A percentile compares a stretch with the other conserved stretches of the same genome.
These are phyloP conservation scores for Hylia prasina DNA, from an alignment of 2,113 vertebrate genomes.

Conservation along the genomic window DNA sequence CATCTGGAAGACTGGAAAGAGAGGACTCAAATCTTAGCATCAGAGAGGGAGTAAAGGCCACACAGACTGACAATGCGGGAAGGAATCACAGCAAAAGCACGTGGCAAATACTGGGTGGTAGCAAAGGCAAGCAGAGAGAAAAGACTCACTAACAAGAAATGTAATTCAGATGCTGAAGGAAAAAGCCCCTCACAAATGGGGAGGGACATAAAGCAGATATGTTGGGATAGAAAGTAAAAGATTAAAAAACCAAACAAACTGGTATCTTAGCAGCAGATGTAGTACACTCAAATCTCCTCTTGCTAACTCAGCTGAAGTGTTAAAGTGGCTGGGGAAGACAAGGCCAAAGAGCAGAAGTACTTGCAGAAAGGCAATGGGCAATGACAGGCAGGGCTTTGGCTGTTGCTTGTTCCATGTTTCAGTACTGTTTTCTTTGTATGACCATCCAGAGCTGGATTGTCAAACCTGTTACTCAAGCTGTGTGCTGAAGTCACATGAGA, in stretches of 20 bases:
- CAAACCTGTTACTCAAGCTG: background rate
- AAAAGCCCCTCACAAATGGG: background rate
- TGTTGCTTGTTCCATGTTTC: rapidly evolving
- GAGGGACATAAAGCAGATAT: background rate
- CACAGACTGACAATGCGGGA: background rate
- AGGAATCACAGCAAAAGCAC: background rate
- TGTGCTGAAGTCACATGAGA: background rate
- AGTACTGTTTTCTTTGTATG: background rate
- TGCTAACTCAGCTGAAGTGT: background rate
- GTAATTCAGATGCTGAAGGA: background rate
- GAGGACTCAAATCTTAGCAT: background rate
- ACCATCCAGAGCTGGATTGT: background rate
- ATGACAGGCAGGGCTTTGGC: background rate
- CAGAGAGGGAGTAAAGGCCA: background rate
- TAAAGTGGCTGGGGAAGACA: background rate
- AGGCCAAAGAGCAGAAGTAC: background rate
- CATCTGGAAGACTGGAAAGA: background rate
- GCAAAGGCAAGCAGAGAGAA: background rate
- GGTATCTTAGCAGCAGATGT: background rate
- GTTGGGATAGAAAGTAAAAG: background rate
- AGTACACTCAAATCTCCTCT: background rate
- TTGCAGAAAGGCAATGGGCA: background rate
- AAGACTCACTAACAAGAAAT: background rate
- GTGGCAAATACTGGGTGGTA: background rate
- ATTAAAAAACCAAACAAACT: background rate